Conservation (phyloP, 2,113 vertebrate genomes). For the Sterrhoptilus dennistouni region DNA sequence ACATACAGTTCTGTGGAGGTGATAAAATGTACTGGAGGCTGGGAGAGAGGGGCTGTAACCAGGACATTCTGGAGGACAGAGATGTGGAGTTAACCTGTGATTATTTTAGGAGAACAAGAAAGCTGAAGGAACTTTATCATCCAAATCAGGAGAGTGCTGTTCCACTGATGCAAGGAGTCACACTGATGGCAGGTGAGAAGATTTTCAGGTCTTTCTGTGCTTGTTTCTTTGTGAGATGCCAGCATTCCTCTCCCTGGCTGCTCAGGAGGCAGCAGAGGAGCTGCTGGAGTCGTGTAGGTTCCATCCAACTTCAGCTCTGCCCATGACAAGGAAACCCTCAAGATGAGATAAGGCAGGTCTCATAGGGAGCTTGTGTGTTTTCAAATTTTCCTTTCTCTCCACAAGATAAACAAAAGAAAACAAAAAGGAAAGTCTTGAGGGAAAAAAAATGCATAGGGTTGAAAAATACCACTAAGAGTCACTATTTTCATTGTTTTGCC, state of each 20-base stretch:
- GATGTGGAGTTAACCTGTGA: neutral
- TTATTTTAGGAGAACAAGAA: neutral
- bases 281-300: neutral
- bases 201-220: neutral
- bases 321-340: neutral
- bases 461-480: neutral
- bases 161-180: neutral
- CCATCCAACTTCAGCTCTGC: neutral
- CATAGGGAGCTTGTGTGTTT: neutral
- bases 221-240: neutral
- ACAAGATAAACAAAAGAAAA: neutral
- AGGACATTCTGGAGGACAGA: neutral
- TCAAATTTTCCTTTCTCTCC: neutral
- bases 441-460: neutral
- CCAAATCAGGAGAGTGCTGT: neutral
- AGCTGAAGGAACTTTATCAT: neutral
- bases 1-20: neutral
- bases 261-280: neutral
- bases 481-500: neutral
- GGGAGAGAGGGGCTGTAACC: neutral
- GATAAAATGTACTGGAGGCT: neutral
- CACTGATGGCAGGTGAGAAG: neutral
- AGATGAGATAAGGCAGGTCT: neutral
- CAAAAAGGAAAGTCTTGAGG: neutral
- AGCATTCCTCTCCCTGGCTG: neutral